phyloP scores from a whole-genome alignment of 2,888 invertebrate genomes.

The Ectemnius cavifrons region DNA sequence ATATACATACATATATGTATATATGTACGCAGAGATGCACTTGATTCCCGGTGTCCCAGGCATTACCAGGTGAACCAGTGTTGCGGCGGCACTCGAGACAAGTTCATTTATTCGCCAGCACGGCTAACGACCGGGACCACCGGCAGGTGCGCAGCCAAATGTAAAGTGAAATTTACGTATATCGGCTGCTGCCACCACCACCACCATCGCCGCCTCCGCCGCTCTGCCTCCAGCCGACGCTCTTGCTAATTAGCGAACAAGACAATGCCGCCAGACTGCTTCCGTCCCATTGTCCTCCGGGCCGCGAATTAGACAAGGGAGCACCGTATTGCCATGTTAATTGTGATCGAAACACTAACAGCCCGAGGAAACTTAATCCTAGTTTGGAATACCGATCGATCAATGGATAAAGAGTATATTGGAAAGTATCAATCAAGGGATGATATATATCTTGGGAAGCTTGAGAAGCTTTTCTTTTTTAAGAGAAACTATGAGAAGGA shows the following conservation, averaged over 20 bases:
- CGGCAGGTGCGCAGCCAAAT: conserved; percentile 34
- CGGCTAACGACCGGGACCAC: conserved; percentile 11
- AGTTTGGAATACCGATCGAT: too few relatives aligned
- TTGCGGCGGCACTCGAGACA: conserved; percentile 18
- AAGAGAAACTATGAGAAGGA: conserved; percentile 12
- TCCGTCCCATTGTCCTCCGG: conserved; percentile 27
- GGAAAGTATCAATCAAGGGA: too few relatives aligned
- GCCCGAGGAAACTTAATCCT: too few relatives aligned
- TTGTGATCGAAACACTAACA: conserved; percentile 41
- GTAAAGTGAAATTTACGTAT: conserved; percentile 44
- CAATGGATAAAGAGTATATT: too few relatives aligned
- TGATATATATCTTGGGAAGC: too few relatives aligned
- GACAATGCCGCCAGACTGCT: conserved; percentile 41
- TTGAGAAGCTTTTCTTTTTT: neutral
- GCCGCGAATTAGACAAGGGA: conserved; percentile 38
- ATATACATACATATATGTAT: too few relatives aligned
- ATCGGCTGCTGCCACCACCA: conserved; percentile 17
- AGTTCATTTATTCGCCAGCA: conserved; percentile 30
- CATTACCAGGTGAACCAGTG: neutral
- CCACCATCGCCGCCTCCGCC: too few relatives aligned
- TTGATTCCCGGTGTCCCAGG: conserved; percentile 7
- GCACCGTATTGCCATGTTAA: conserved; percentile 31
- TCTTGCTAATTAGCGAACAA: conserved; percentile 48
- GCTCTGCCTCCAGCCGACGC: too few relatives aligned
- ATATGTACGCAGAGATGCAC: neutral